Evolutionary conservation across 2,888 invertebrate genomes (phyloP).

Genomic region (Nowickia ferox): DNA sequence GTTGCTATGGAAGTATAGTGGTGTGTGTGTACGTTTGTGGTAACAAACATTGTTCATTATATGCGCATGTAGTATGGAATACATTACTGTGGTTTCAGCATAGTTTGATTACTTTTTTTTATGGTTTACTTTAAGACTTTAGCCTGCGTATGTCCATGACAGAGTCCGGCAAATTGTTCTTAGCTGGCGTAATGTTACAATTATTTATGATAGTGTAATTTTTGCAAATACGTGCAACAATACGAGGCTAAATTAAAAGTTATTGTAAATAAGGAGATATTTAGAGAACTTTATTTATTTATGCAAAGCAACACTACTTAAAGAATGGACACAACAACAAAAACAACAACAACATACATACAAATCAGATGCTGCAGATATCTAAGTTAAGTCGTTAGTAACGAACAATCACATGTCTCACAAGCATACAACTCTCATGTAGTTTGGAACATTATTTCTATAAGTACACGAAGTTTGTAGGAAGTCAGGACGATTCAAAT

Average conservation of each 20-base stretch:
- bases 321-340: no score
- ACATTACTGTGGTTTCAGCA: constrained; percentile 50
- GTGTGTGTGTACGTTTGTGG: background rate
- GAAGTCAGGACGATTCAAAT: no score
- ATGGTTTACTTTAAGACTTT: constrained; percentile 18
- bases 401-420: no score
- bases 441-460: no score
- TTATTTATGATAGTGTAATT: constrained; percentile 32
- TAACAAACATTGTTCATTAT: constrained; percentile 20
- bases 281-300: background rate
- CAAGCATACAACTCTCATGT: no score
- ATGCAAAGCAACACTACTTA: no score
- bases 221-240: background rate
- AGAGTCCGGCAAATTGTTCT: constrained; percentile 26
- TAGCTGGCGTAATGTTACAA: constrained; percentile 21
- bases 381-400: no score
- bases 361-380: no score
- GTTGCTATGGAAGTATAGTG: background rate
- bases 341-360: no score
- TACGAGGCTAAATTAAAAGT: background rate
- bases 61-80: background rate
- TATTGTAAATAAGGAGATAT: background rate
- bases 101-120: constrained; percentile 44
- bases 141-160: background rate
- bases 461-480: no score